phyloP scores from a whole-genome alignment of 2,797 vertebrate species.

The Nyctalus aviator region DNA sequence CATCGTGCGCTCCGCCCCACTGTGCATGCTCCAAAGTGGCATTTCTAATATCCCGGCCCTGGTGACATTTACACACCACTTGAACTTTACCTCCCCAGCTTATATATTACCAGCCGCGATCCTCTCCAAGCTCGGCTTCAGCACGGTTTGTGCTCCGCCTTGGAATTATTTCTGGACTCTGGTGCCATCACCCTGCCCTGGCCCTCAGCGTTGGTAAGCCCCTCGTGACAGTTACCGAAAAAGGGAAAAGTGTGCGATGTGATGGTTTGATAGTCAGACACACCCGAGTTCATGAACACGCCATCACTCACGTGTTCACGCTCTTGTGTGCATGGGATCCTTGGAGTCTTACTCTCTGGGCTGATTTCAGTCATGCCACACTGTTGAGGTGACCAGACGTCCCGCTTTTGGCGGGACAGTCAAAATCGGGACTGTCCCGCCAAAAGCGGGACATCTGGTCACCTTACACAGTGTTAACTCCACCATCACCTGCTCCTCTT shows the following conservation, averaged over 20 bases:
- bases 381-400: no score
- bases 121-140: conserved; percentile 65
- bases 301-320: background rate
- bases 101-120: conserved; percentile 75
- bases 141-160: conserved; percentile 54
- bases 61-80: conserved; percentile 86
- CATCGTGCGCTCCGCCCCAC: conserved; percentile 84
- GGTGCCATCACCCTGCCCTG: conserved; percentile 45
- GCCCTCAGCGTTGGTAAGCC: conserved; percentile 25
- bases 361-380: background rate
- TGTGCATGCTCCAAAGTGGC: conserved; percentile 78
- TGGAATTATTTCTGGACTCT: conserved; percentile 74
- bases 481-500: background rate
- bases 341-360: background rate
- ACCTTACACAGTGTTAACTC: background rate
- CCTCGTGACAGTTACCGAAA: background rate
- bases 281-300: background rate
- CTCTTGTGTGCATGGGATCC: background rate
- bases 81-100: conserved; percentile 80
- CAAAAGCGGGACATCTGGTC: no score
- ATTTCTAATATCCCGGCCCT: conserved; percentile 80
- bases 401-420: no score
- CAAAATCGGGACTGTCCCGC: no score
- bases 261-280: background rate
- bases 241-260: background rate